phyloP scores from a whole-genome alignment of 2,113 vertebrate species.

The Pelobates fuscus region DNA sequence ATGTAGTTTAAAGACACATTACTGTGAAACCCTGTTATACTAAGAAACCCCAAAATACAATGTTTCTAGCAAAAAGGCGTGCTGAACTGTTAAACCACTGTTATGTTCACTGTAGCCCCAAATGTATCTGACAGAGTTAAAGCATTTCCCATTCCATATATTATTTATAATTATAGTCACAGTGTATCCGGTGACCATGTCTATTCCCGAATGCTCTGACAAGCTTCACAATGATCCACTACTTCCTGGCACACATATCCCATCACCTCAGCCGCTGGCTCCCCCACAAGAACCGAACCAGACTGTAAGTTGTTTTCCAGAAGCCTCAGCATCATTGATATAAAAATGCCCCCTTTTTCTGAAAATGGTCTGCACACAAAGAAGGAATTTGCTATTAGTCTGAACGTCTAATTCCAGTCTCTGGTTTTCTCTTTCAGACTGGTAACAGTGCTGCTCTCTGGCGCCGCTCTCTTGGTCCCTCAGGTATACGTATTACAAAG shows the following conservation, averaged over 20 bases:
- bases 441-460: conserved; percentile 39
- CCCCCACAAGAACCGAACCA: conserved; percentile 19
- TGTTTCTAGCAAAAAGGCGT: too few relatives aligned
- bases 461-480: conserved; percentile 18
- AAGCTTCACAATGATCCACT: conserved; percentile 55
- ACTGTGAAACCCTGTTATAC: too few relatives aligned
- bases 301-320: conserved; percentile 63
- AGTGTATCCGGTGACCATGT: not conserved
- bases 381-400: too few relatives aligned
- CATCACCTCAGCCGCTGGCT: conserved; percentile 49
- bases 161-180: conserved; percentile 13
- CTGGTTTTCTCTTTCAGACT: conserved; percentile 35
- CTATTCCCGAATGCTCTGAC: not conserved
- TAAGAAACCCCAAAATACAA: too few relatives aligned
- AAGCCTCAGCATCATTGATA: not conserved
- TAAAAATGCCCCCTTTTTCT: too few relatives aligned
- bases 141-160: not conserved
- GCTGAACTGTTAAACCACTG: too few relatives aligned
- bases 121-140: too few relatives aligned
- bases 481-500: conserved; percentile 56
- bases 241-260: conserved; percentile 52
- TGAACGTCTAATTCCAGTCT: not conserved
- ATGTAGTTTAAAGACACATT: too few relatives aligned
- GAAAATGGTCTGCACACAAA: too few relatives aligned
- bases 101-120: too few relatives aligned